Conservation (phyloP, 2,888 invertebrate species). For the Steinernema scapterisci region DNA sequence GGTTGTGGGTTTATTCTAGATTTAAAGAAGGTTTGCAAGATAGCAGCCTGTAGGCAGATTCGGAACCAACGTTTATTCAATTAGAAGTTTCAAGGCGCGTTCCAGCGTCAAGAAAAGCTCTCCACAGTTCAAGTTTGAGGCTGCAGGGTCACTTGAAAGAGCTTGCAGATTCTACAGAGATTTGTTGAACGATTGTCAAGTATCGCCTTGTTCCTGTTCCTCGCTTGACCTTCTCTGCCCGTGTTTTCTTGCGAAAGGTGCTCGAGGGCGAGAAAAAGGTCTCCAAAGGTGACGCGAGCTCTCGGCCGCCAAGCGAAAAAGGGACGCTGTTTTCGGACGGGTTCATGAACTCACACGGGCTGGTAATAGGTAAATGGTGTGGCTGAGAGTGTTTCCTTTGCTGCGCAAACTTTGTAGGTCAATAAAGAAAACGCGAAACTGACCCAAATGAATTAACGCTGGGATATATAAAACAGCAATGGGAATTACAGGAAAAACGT, state of each 20-base stretch:
- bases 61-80: no score
- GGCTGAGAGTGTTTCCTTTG: conserved; percentile 11
- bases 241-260: not conserved
- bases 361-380: conserved; percentile 10
- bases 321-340: conserved; percentile 15
- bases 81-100: no score
- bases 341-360: conserved; percentile 2
- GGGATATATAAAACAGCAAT: conserved; percentile 18
- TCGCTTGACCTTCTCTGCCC: no score
- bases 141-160: no score
- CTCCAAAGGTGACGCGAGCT: conserved; percentile 1
- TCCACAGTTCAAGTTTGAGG: no score
- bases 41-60: no score
- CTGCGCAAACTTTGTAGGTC: conserved; percentile 25
- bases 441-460: conserved; percentile 26
- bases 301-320: not conserved
- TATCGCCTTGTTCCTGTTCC: no score
- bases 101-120: no score
- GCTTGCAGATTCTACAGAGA: no score
- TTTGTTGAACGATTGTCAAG: no score
- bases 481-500: conserved; percentile 3
- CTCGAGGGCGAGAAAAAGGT: not conserved
- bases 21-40: no score
- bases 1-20: no score
- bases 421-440: conserved; percentile 29